phyloP scores from a whole-genome alignment of 2,888 invertebrate genomes.

The Cheilosia pagana region DNA sequence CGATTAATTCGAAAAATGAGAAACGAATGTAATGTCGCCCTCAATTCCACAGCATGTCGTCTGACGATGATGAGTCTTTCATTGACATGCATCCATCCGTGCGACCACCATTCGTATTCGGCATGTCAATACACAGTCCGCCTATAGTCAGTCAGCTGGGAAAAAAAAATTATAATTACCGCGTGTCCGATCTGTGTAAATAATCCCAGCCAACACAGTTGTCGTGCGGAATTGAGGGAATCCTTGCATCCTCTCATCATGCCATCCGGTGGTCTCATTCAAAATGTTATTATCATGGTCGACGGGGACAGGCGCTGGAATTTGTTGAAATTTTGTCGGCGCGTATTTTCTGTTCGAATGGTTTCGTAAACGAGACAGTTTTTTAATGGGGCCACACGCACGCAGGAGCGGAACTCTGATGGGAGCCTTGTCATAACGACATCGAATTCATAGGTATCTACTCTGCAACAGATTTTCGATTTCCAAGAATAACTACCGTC shows the following conservation, averaged over 20 bases:
- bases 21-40: slow-evolving; percentile 67
- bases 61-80: slow-evolving; percentile 67
- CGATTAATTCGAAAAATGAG: slow-evolving; percentile 52
- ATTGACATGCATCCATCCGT: slow-evolving; percentile 71
- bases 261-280: slow-evolving; percentile 55
- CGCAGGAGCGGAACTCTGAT: neutral
- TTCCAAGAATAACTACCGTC: neutral
- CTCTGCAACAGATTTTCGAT: neutral
- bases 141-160: neutral
- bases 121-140: slow-evolving; percentile 33
- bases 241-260: slow-evolving; percentile 17
- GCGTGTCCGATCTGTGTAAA: slow-evolving; percentile 65
- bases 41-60: slow-evolving; percentile 52
- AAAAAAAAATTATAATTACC: slow-evolving; percentile 63
- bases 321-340: slow-evolving; percentile 54
- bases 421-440: slow-evolving; percentile 7
- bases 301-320: slow-evolving; percentile 17
- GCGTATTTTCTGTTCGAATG: slow-evolving; percentile 59
- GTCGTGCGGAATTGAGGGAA: neutral
- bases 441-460: slow-evolving; percentile 17
- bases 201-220: slow-evolving; percentile 23
- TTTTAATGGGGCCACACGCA: slow-evolving; percentile 71
- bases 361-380: slow-evolving; percentile 59
- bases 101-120: slow-evolving; percentile 33
- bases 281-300: slow-evolving; percentile 62